Conservation (phyloP, 92 coral and sea anemone genomes). For the Bergia sp. region DNA sequence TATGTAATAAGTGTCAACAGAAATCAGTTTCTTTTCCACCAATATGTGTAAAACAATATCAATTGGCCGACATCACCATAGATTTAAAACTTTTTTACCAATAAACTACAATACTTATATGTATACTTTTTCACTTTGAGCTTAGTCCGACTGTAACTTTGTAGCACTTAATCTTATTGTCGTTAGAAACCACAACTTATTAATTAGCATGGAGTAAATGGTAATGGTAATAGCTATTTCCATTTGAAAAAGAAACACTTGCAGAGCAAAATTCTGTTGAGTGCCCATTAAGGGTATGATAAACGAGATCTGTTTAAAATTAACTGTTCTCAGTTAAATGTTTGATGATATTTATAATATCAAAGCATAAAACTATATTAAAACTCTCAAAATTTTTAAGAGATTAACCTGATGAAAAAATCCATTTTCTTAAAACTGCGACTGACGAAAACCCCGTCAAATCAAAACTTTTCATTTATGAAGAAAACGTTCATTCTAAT, state of each 20-base stretch:
- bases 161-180: not conserved
- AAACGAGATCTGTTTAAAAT: not conserved
- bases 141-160: no score
- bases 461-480: not conserved
- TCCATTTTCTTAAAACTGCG: not conserved
- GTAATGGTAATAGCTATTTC: not conserved
- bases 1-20: no score
- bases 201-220: not conserved
- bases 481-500: not conserved
- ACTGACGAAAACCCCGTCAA: no score
- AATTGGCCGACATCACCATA: not conserved
- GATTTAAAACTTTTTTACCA: not conserved
- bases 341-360: not conserved
- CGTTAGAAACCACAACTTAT: not conserved
- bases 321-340: not conserved
- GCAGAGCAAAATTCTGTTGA: not conserved
- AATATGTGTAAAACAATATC: not conserved
- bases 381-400: not conserved
- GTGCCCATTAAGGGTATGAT: not conserved
- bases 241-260: not conserved
- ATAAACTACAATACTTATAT: not conserved
- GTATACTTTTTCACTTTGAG: not conserved
- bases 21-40: not conserved
- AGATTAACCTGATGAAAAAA: not conserved
- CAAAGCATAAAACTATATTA: no score